Evolutionary conservation across 2,113 vertebrate species (phyloP).

Genomic region (Alligator mississippiensis): DNA sequence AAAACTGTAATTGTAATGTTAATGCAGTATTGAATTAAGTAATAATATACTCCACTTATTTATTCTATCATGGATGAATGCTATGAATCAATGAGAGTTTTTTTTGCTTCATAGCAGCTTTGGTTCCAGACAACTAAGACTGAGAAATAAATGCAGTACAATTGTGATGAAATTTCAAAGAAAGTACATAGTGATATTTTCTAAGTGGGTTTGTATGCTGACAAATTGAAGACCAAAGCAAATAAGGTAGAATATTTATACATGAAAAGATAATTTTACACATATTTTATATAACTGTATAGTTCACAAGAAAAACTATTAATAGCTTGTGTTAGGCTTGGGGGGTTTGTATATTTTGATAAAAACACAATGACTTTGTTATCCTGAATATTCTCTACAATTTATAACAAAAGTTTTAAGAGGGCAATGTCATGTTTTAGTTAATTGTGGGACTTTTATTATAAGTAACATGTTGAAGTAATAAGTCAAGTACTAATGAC

Average conservation of each 20-base stretch:
- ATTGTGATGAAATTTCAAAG: slow-evolving; percentile 51
- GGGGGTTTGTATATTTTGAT: slow-evolving; percentile 86
- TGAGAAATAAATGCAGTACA: slow-evolving; percentile 53
- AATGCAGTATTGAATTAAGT: slow-evolving; percentile 68
- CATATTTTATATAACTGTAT: slow-evolving; percentile 86
- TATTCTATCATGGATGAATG: slow-evolving; percentile 60
- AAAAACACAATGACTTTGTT: slow-evolving; percentile 80
- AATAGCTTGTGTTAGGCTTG: slow-evolving; percentile 80
- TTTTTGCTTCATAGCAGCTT: slow-evolving; percentile 67
- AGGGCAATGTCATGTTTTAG: slow-evolving; percentile 80
- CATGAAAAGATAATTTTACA: slow-evolving; percentile 84
- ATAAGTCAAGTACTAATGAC: slow-evolving; percentile 77
- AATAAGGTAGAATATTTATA: slow-evolving; percentile 87
- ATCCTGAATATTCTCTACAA: slow-evolving; percentile 84
- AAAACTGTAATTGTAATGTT: slow-evolving; percentile 65
- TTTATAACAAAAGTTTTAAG: slow-evolving; percentile 86
- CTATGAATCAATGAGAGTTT: slow-evolving; percentile 47
- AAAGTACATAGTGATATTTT: slow-evolving; percentile 71
- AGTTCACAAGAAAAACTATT: slow-evolving; percentile 78
- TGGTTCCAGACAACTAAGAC: slow-evolving; percentile 69
- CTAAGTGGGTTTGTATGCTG: slow-evolving; percentile 79
- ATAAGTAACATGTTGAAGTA: slow-evolving; percentile 76
- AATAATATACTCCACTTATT: slow-evolving; percentile 67
- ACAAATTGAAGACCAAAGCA: slow-evolving; percentile 85
- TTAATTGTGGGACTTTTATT: slow-evolving; percentile 80